Evolutionary conservation across 2,888 invertebrate genomes (phyloP).

Genomic region (Oscheius sp.): DNA sequence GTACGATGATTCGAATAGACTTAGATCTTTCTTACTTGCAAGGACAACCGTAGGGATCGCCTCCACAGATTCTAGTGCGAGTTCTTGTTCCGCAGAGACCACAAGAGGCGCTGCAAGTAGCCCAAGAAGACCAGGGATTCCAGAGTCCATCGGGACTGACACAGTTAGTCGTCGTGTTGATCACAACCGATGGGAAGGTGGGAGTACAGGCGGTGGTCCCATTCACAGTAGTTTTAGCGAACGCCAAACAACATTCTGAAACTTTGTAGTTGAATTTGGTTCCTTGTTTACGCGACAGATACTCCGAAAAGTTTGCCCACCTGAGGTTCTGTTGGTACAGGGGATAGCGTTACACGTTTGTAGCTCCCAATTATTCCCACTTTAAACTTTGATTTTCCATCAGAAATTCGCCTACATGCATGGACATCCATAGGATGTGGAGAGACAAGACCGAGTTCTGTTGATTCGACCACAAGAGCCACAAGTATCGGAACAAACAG

Average conservation of each 20-base stretch:
- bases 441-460: constrained; percentile 20
- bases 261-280: neutral
- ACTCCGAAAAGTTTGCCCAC: neutral
- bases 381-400: neutral
- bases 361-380: constrained; percentile 3
- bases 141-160: constrained; percentile 13
- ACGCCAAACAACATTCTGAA: constrained; percentile 5
- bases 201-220: neutral
- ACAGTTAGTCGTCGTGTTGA: neutral
- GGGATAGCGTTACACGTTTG: constrained; percentile 4
- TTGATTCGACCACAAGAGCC: constrained; percentile 27
- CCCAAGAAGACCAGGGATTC: constrained; percentile 27
- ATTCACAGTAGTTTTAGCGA: neutral
- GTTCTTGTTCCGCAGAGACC: constrained; percentile 25
- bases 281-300: neutral
- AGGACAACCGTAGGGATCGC: constrained; percentile 18
- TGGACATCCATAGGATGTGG: neutral
- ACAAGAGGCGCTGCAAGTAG: constrained; percentile 19
- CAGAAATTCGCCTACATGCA: neutral
- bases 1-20: neutral
- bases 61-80: constrained; percentile 15
- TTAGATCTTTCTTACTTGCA: neutral
- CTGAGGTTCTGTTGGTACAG: constrained; percentile 12
- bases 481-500: constrained; percentile 22
- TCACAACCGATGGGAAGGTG: neutral